Evolutionary conservation across 2,113 vertebrate genomes (phyloP), one percentile per base, ranked within the genome.

Genomic region (Neopipo cinnamomea): DNA sequence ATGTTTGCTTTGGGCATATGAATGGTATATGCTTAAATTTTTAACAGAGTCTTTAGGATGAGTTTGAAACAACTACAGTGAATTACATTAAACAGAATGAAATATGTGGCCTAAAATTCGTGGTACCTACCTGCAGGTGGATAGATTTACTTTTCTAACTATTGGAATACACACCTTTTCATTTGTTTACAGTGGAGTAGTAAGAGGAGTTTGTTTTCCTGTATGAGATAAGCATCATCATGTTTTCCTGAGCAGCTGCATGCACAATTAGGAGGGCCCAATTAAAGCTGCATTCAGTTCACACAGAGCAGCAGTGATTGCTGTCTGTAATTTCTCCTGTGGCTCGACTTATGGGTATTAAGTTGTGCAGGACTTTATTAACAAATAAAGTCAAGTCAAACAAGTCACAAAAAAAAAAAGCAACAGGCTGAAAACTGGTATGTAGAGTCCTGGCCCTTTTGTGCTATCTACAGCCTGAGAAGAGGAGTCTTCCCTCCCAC

Each of bases 181-280:
- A 50, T 46, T 87, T 78, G 53, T 78, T 88, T 75, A 62, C 44
- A 62, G n/a, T 7, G 63, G 37, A 76, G 49, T 5, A 89, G 73
- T 19, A 37, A 96, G 73, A 50, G 5, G 56, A 84, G 85, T 91
- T 92, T 86, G 62, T 92, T 93, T 95, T 71, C 76, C 61, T 92
- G 23, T 21, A 28, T 35, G 70, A 93, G 76, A 78, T 81, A 87
- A 89, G 83, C 66, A 87, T 33, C 82, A 53, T 47, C 71, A 14
- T 68, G 52, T 81, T 93, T 76, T 53, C 78, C 76, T 21, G 33
- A 89, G 84, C 91, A 96, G 89, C 92, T 93, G 73, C 80, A 85
- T 53, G 61, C 77, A 70, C 73, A 81, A 91, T 95, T 93, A 96
- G 79, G 37, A 87, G 66, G 52, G 61, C 83, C 79, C 92, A 95